These are phyloP conservation scores for Episyrphus balteatus DNA, from an alignment of 1,140 invertebrate genomes.

Conservation along the genomic window DNA sequence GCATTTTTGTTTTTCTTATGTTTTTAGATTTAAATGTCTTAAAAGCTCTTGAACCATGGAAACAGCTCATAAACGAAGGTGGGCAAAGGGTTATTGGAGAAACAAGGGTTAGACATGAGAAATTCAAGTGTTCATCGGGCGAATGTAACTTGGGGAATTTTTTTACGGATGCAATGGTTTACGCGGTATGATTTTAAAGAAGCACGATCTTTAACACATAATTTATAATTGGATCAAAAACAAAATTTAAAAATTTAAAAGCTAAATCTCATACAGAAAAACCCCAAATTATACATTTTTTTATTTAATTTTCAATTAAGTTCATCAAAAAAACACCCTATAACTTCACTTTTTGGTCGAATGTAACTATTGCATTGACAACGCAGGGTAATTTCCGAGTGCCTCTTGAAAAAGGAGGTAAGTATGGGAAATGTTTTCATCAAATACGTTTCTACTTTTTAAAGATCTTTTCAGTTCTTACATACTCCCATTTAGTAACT, in stretches of 20 bases:
- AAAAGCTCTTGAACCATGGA: conserved; percentile 45
- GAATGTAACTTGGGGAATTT: conserved; percentile 71
- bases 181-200: conserved; percentile 40
- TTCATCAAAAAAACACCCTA: conserved; percentile 12
- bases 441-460: neutral
- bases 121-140: conserved; percentile 41
- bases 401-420: conserved; percentile 9
- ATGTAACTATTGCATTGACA: conserved; percentile 19
- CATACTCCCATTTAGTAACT: conserved; percentile 52
- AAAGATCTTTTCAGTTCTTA: conserved; percentile 42
- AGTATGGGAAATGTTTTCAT: neutral
- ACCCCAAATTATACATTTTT: no score
- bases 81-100: conserved; percentile 45
- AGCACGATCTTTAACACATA: no score
- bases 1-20: no score
- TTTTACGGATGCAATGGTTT: conserved; percentile 57
- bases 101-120: conserved; percentile 44
- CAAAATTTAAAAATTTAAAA: no score
- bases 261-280: no score
- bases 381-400: conserved; percentile 23
- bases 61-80: conserved; percentile 42
- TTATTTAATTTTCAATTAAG: conserved; percentile 5
- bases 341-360: conserved; percentile 12
- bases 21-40: conserved; percentile 13
- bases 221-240: no score